Evolutionary conservation across 2,888 invertebrate species (phyloP).

Genomic region (Dendrolimus houi): DNA sequence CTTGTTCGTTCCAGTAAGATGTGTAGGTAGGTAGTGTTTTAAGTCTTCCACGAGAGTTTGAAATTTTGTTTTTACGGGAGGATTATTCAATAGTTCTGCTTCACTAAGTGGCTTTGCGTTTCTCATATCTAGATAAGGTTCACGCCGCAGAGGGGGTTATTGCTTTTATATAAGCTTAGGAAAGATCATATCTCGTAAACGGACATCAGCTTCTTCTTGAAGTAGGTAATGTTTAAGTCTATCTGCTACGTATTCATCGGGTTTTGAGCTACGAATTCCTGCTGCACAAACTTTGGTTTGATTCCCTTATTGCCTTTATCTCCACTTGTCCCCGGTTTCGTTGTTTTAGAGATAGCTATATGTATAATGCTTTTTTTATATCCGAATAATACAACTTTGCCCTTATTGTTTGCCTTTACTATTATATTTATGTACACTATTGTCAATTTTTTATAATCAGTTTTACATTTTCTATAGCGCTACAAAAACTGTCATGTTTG

Average conservation of each 20-base stretch:
- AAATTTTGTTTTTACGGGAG: slow-evolving; percentile 27
- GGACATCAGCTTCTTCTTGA: slow-evolving; percentile 35
- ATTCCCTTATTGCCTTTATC: slow-evolving; percentile 10
- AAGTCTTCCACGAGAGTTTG: slow-evolving; percentile 26
- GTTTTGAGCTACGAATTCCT: slow-evolving; percentile 22
- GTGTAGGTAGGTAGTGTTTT: slow-evolving; percentile 20
- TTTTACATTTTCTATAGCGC: too few species aligned
- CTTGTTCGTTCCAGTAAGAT: slow-evolving; percentile 30
- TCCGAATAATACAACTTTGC: too few species aligned
- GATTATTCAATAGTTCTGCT: slow-evolving; percentile 21
- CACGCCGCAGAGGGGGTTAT: slow-evolving; percentile 16
- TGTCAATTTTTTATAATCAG: too few species aligned
- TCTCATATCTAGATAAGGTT: slow-evolving; percentile 18
- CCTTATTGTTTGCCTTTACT: too few species aligned
- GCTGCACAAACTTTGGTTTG: slow-evolving; percentile 28
- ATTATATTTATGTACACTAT: too few species aligned
- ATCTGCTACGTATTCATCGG: slow-evolving; percentile 12
- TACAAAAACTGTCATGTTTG: too few species aligned
- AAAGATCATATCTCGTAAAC: slow-evolving; percentile 25
- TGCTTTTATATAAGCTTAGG: slow-evolving; percentile 15
- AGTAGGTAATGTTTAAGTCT: slow-evolving; percentile 21
- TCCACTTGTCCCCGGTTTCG: too few species aligned
- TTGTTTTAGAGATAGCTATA: too few species aligned
- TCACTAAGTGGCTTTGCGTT: slow-evolving; percentile 21
- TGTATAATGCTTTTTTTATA: too few species aligned